These are phyloP conservation scores for Chionis minor DNA, from an alignment of 2,113 vertebrate genomes.

Conservation along the genomic window DNA sequence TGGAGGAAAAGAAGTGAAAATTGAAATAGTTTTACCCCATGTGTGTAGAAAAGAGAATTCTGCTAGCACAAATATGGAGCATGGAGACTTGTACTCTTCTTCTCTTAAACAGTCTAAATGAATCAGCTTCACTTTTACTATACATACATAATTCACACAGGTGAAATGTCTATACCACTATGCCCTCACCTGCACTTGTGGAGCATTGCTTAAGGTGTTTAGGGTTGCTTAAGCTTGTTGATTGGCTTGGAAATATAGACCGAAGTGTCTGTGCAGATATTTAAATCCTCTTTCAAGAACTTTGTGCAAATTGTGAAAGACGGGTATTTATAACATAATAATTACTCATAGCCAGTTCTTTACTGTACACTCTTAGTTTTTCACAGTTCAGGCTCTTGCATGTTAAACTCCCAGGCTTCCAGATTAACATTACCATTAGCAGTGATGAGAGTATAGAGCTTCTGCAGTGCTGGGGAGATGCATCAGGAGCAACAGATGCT, in stretches of 20 bases:
- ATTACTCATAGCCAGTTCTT: not conserved
- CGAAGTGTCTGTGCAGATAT: accelerated
- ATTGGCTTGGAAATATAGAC: not conserved
- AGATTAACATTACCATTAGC: not conserved
- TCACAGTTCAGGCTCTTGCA: not conserved
- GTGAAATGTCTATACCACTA: not conserved
- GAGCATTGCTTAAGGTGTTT: not conserved
- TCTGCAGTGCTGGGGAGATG: not conserved
- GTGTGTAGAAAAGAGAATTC: not conserved
- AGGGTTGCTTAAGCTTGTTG: not conserved
- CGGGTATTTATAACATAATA: not conserved
- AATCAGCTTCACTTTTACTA: not conserved
- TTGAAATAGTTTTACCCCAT: not conserved
- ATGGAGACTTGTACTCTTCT: not conserved
- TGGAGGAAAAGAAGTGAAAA: not conserved
- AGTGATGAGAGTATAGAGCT: not conserved
- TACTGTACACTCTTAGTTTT: not conserved
- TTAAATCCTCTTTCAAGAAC: not conserved
- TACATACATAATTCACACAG: accelerated
- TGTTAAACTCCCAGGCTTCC: not conserved
- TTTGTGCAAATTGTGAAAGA: not conserved
- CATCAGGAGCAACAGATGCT: not conserved
- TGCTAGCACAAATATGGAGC: not conserved
- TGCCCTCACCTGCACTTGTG: not conserved
- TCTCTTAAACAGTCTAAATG: not conserved